Evolutionary conservation across 2,113 vertebrate genomes (phyloP).

Genomic region (Syrrhaptes paradoxus): DNA sequence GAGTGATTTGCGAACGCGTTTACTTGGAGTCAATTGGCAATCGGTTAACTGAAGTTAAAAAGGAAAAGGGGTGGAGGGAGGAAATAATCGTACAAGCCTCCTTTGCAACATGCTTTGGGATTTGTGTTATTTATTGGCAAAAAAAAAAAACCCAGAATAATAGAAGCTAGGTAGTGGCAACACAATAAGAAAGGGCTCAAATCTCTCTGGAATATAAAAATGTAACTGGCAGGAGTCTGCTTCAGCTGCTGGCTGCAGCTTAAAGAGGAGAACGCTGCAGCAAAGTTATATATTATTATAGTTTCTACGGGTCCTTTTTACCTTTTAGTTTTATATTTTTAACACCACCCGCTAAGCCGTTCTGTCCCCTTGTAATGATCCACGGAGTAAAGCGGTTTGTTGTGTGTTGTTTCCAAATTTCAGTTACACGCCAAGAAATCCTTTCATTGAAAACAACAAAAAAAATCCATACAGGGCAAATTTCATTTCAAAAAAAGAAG

Average conservation of each 20-base stretch:
- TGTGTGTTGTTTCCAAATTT: not conserved
- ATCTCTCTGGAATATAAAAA: not conserved
- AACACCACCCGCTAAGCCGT: not conserved
- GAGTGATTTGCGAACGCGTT: not conserved
- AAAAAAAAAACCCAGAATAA: not conserved
- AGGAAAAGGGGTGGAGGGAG: not conserved
- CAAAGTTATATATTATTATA: not conserved
- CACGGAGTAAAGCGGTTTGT: not conserved
- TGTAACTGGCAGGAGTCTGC: not conserved
- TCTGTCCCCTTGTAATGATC: not conserved
- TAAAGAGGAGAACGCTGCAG: not conserved
- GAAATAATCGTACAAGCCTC: not conserved
- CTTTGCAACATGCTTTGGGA: not conserved
- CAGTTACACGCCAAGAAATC: not conserved
- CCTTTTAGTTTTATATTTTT: not conserved
- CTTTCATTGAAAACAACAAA: not conserved
- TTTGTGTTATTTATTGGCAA: not conserved
- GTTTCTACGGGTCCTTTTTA: not conserved
- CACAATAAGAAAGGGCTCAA: not conserved
- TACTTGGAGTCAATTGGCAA: not conserved
- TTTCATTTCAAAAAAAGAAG: not conserved
- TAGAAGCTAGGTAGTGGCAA: not conserved
- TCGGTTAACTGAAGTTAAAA: constrained; percentile 1
- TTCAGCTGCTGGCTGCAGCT: not conserved
- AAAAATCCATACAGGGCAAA: not conserved